phyloP scores from a whole-genome alignment of 2,113 vertebrate species.

The Rhinichthys klamathensis region DNA sequence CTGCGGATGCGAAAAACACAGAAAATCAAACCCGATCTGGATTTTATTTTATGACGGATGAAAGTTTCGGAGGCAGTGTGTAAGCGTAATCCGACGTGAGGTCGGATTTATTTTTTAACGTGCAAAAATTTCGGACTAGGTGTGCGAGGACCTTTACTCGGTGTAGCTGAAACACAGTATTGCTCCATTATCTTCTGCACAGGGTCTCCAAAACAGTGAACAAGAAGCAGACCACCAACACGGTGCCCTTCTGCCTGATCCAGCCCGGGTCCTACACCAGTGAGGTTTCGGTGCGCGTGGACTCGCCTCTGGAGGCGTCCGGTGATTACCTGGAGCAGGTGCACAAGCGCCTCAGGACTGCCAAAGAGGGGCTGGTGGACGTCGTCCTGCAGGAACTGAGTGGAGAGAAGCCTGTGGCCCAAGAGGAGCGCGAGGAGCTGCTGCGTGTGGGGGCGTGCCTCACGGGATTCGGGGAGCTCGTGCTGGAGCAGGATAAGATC shows the following conservation, averaged over 20 bases:
- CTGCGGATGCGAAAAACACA: no score
- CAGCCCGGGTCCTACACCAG: constrained; percentile 58
- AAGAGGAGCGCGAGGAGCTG: constrained; percentile 72
- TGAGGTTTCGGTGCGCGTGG: constrained; percentile 66
- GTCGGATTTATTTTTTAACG: no score
- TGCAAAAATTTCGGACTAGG: no score
- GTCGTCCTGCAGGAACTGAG: constrained; percentile 62
- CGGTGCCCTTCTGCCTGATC: constrained; percentile 75
- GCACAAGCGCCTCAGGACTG: constrained; percentile 54
- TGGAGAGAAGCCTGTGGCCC: constrained; percentile 66
- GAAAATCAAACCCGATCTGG: no score
- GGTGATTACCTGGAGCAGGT: constrained; percentile 71
- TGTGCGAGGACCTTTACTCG: no score
- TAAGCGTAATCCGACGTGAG: no score
- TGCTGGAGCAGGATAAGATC: constrained; percentile 68
- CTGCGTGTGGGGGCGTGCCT: constrained; percentile 70
- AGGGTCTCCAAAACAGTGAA: constrained; percentile 68
- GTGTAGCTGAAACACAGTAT: no score
- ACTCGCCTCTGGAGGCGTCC: constrained; percentile 68
- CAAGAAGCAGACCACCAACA: constrained; percentile 68
- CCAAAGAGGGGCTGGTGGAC: constrained; percentile 63
- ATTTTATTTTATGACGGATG: no score
- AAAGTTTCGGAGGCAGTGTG: no score
- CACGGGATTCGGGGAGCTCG: constrained; percentile 77
- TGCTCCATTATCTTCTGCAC: not conserved